A percentile compares a stretch with the other conserved stretches of the same genome.
Conservation (phyloP, 2,888 invertebrate genomes). For the Yponomeuta cagnagella region DNA sequence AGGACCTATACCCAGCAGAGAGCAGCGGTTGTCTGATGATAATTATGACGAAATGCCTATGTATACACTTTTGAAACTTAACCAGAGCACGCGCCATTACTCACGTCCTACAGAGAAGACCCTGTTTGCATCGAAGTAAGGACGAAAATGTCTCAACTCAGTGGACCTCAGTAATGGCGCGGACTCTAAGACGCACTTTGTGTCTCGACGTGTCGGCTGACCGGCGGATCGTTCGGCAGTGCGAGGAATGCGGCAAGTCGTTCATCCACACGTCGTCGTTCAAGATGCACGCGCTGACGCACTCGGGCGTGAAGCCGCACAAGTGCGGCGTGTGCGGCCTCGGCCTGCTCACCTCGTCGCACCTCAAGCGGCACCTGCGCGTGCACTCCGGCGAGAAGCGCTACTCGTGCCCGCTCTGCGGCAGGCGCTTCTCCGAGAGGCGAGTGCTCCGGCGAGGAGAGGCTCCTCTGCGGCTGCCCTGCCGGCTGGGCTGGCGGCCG, state of each 20-base stretch:
- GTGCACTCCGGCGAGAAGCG: constrained; percentile 79
- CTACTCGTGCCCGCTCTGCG: constrained; percentile 74
- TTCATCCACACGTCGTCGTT: constrained; percentile 83
- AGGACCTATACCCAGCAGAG: too few species aligned
- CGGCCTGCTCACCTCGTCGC: constrained; percentile 78
- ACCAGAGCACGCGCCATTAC: too few species aligned
- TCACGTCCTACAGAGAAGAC: too few species aligned
- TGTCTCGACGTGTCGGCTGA: too few species aligned
- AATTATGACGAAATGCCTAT: too few species aligned
- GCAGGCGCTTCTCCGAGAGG: constrained; percentile 77
- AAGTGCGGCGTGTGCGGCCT: constrained; percentile 77
- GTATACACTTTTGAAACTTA: too few species aligned
- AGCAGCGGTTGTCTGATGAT: too few species aligned
- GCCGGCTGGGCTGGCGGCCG: too few species aligned
- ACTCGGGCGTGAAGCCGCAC: constrained; percentile 77
- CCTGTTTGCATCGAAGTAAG: too few species aligned
- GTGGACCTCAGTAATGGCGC: too few species aligned
- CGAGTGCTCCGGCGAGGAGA: constrained; percentile 27
- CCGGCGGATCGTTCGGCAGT: constrained; percentile 41
- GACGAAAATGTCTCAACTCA: too few species aligned
- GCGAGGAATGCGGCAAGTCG: constrained; percentile 78
- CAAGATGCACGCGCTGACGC: constrained; percentile 80
- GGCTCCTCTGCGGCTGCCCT: neutral
- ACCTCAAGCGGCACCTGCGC: constrained; percentile 80
- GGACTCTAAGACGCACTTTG: too few species aligned